Conservation (phyloP, 2,888 invertebrate species). For the Tyria jacobaeae region DNA sequence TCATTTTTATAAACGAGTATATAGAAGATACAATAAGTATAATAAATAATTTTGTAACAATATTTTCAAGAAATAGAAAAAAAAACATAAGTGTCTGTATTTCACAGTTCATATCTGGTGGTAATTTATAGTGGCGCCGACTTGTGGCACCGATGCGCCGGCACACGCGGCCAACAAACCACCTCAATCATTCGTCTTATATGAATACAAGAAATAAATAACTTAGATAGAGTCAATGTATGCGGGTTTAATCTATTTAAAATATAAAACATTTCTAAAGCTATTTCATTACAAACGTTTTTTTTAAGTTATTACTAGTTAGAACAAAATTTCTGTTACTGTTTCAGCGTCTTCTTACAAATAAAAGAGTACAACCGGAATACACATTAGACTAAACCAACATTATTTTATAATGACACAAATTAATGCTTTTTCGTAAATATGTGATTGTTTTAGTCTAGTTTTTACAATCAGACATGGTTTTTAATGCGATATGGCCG, state of each 20-base stretch:
- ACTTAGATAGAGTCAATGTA: neutral
- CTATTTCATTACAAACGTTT: no score
- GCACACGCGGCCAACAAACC: constrained; percentile 42
- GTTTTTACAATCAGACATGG: constrained; percentile 17
- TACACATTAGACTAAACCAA: no score
- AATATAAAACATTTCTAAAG: neutral
- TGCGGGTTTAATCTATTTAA: constrained; percentile 1
- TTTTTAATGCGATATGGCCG: constrained; percentile 26
- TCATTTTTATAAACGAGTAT: neutral
- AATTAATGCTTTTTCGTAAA: no score
- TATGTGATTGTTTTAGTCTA: constrained; percentile 1
- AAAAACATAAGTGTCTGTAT: constrained; percentile 52
- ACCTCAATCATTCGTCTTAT: constrained; percentile 45
- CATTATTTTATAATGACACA: no score
- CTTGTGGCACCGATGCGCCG: constrained; percentile 48
- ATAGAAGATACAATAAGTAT: neutral
- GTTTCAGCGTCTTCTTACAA: neutral
- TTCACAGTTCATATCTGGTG: constrained; percentile 59
- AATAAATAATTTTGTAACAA: constrained; percentile 11
- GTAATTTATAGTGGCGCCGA: constrained; percentile 68
- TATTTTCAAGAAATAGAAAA: constrained; percentile 34
- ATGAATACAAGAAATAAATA: constrained; percentile 41
- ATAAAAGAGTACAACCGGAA: neutral
- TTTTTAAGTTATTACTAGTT: no score
- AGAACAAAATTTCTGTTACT: neutral